Base-by-base conservation (phyloP, 2,888 invertebrate species). In the Gisinianus flammeolus region DNA sequence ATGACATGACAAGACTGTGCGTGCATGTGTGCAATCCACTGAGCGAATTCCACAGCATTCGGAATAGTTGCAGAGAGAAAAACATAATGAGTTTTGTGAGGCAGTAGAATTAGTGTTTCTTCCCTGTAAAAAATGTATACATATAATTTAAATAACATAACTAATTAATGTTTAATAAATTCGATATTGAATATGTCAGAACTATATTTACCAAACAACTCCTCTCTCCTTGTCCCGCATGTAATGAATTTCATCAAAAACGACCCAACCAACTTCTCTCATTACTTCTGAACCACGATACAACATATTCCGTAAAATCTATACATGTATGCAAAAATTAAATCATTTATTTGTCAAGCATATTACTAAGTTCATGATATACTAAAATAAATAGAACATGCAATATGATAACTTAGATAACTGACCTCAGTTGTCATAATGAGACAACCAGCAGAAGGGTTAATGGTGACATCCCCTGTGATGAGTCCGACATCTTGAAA, bases 161-260 rank as follows among this genome's bases (percentile, higher is more conserved):
- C n/a, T n/a, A n/a, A n/a, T n/a, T n/a, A n/a, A n/a, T n/a, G n/a
- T n/a, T n/a, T n/a, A n/a, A n/a, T n/a, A n/a, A n/a, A n/a, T n/a
- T n/a, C n/a, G n/a, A n/a, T n/a, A n/a, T n/a, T n/a, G n/a, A n/a
- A n/a, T n/a, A n/a, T n/a, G n/a, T n/a, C n/a, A n/a, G n/a, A n/a
- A n/a, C n/a, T n/a, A n/a, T n/a, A n/a, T n/a, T n/a, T n/a, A n/a
- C 99, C 99, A 99, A 0, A 99, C 98, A 10, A 99, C 98, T 72
- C 99, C 99, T 86, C 99, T 91, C 87, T 99, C 98, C 88, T 98
- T 98, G 87, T 99, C 98, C 85, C 99, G 91, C 99, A 99, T 99
- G 87, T 99, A 99, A 88, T 99, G 99, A 85, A 99, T 99, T 89
- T 99, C 99, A 87, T 99, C 99, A 88, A 99, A 99, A 75, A 99